phyloP scores from a whole-genome alignment of 2,888 invertebrate species.

The Poecilus cupreus region DNA sequence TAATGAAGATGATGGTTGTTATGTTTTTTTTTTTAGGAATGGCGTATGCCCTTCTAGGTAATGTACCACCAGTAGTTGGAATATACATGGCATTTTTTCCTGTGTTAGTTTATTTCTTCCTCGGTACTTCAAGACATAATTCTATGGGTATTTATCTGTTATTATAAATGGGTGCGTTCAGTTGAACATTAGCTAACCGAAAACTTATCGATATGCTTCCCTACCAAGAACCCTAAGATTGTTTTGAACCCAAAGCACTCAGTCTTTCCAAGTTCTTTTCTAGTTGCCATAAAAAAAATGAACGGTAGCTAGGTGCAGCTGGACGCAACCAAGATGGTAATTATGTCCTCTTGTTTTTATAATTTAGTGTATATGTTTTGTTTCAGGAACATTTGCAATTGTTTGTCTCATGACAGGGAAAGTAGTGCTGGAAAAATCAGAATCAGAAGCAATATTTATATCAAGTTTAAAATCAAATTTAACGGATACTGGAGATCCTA shows the following conservation, averaged over 20 bases:
- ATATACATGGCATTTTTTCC: constrained; percentile 77
- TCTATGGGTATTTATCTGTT: constrained; percentile 69
- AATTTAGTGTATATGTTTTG: neutral
- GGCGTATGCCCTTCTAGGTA: constrained; percentile 76
- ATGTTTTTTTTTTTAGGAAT: constrained; percentile 75
- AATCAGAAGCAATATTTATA: constrained; percentile 61
- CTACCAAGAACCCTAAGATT: too few relatives aligned
- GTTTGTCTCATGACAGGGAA: constrained; percentile 93
- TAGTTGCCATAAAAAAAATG: too few relatives aligned
- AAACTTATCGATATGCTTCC: too few relatives aligned
- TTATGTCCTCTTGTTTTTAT: neutral
- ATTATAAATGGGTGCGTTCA: too few relatives aligned
- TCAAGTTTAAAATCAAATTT: constrained; percentile 53
- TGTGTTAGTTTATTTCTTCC: constrained; percentile 71
- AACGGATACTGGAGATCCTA: constrained; percentile 55
- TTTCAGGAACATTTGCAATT: constrained; percentile 85
- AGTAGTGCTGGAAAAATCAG: constrained; percentile 76
- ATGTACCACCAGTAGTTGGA: constrained; percentile 75
- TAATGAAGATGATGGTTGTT: neutral
- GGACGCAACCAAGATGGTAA: too few relatives aligned
- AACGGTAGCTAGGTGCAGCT: too few relatives aligned
- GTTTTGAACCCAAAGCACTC: too few relatives aligned
- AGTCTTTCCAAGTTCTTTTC: too few relatives aligned
- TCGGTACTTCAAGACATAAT: constrained; percentile 71
- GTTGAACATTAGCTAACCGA: too few relatives aligned